Evolutionary conservation across 2,797 vertebrate genomes (phyloP).

Genomic region (Falco rusticolus): DNA sequence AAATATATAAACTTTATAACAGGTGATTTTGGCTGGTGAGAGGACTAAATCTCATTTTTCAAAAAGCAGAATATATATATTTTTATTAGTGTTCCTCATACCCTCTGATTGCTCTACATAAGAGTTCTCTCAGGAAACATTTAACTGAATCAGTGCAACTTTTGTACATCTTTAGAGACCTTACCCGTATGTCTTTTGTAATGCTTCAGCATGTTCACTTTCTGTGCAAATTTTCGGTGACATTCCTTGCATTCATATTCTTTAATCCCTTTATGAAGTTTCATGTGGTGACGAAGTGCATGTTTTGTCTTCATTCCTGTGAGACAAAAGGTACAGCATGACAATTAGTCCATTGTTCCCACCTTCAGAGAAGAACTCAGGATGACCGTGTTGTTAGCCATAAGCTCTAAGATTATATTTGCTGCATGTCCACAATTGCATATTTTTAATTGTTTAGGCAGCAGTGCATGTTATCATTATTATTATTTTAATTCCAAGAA

Average conservation of each 20-base stretch:
- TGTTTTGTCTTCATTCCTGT: slow-evolving; percentile 99
- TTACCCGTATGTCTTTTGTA: slow-evolving; percentile 96
- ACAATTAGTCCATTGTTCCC: not conserved
- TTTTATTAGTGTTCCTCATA: not conserved
- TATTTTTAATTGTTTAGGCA: not conserved
- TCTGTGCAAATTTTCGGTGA: slow-evolving; percentile 96
- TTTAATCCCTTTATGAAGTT: slow-evolving; percentile 98
- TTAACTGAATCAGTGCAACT: not conserved
- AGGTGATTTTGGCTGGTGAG: not conserved
- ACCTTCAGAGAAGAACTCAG: not conserved
- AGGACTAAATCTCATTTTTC: not conserved
- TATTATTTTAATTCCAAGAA: not conserved
- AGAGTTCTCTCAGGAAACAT: not conserved
- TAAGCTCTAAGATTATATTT: not conserved
- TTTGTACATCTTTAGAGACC: not conserved
- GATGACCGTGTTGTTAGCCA: not conserved
- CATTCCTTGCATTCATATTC: slow-evolving; percentile 97
- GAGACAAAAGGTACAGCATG: not conserved
- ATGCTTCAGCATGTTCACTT: slow-evolving; percentile 99
- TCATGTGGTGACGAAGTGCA: slow-evolving; percentile 98
- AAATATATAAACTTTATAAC: not conserved
- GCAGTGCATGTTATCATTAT: not conserved
- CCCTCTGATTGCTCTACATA: not conserved
- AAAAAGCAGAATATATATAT: not conserved
- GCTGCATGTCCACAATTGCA: rapidly evolving